phyloP scores from a whole-genome alignment of 2,113 vertebrate genomes.

The Hystrix brachyura region DNA sequence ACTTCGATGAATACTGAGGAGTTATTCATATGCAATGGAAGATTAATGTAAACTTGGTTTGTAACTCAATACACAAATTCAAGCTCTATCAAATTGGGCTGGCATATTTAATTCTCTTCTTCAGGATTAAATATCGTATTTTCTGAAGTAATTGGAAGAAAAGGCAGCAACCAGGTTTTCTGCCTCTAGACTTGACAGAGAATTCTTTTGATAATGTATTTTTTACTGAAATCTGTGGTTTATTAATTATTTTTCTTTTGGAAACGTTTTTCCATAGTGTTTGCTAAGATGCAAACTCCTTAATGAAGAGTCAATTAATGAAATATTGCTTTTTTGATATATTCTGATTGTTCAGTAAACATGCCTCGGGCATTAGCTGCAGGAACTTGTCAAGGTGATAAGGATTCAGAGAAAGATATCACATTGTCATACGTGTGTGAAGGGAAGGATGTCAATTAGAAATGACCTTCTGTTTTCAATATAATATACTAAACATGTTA shows the following conservation, averaged over 20 bases:
- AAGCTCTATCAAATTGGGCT: conserved; percentile 1
- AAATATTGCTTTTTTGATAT: neutral
- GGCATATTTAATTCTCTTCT: neutral
- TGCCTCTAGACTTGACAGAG: neutral
- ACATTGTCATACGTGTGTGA: neutral
- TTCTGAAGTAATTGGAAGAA: neutral
- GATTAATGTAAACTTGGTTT: conserved; percentile 11
- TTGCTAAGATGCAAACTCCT: neutral
- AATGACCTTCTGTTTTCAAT: neutral
- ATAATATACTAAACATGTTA: neutral
- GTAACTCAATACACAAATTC: conserved; percentile 5
- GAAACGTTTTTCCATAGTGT: neutral
- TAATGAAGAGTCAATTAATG: neutral
- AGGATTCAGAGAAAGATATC: neutral
- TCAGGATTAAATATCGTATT: neutral
- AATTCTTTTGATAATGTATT: neutral
- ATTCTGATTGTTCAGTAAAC: neutral
- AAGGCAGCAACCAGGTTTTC: neutral
- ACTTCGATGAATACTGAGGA: conserved; percentile 52
- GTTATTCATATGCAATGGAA: conserved; percentile 28
- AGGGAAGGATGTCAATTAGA: neutral
- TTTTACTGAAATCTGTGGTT: neutral
- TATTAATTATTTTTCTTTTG: neutral
- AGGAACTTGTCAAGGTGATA: neutral
- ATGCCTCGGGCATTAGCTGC: neutral